Evolutionary conservation across 2,888 invertebrate genomes (phyloP), one percentile per base, ranked within the genome.

Genomic region (Drosophila prolongata): DNA sequence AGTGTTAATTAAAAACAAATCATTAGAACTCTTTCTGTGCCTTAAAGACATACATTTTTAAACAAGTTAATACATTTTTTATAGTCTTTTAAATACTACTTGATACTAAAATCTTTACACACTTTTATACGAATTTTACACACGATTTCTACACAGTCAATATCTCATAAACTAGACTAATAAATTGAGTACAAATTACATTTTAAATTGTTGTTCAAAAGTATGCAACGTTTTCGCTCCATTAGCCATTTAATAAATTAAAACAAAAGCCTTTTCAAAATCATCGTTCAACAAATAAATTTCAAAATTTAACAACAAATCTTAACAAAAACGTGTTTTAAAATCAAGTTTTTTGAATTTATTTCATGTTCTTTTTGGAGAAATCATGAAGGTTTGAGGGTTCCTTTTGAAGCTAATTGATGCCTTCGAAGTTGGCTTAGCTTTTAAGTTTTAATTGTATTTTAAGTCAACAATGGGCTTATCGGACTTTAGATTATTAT

Each of bases 1-100:
- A 42, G 16, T 59, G 59, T 54, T 54, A 13, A 16, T 47, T 47
- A 40, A 42, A 47, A 40, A 40, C 27, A 11, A n/a, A 42, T 62
- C 53, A 49, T 11, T 13, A 3, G 4, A 10, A 30, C 10, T 13
- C 30, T 8, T n/a, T 24, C 10, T 30, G 10, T 47, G 46, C 30
- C 30, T 46, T 46, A 4, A n/a, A 44, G 3, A 9, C 14, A 14
- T 40, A 1, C 1, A 19, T 19, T 24, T n/a, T 27, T 4, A 1
- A 27, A 5, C 8, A 1, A n/a, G n/a, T 46, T 46, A 10, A 27
- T 30, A 46, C 27, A 16, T 11, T 8, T 16, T 9, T 42, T 14
- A 30, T 30, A 30, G 30, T 6, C 6, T 30, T 30, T 30, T 30
- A 30, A 30, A 30, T 8, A 30, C 8, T 8, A 30, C 30, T 30